These are phyloP conservation scores for Nomada ferruginata DNA, from an alignment of 2,888 invertebrate species.

Conservation along the genomic window DNA sequence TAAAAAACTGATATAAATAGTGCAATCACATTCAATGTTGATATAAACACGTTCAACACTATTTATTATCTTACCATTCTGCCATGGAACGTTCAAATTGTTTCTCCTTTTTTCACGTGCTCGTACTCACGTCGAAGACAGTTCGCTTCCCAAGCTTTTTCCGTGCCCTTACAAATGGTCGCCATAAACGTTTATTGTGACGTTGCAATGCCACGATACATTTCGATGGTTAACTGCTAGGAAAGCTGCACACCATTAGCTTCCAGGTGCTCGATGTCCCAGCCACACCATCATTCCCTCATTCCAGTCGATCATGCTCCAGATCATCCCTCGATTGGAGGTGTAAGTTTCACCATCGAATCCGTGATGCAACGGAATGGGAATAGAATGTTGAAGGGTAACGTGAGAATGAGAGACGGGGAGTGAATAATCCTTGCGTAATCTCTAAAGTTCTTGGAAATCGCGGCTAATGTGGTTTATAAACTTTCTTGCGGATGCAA, in stretches of 20 bases:
- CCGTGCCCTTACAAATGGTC: slow-evolving; percentile 73
- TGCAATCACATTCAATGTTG: too few species aligned
- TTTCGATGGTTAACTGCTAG: slow-evolving; percentile 44
- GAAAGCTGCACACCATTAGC: slow-evolving; percentile 76
- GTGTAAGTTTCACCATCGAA: slow-evolving; percentile 64
- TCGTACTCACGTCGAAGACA: slow-evolving; percentile 43
- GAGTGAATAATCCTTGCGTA: slow-evolving; percentile 70
- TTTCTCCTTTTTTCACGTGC: slow-evolving; percentile 9
- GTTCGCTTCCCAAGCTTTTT: slow-evolving; percentile 62
- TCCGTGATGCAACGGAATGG: slow-evolving; percentile 10
- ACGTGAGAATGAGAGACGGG: slow-evolving; percentile 18
- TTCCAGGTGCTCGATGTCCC: slow-evolving; percentile 81
- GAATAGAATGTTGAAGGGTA: slow-evolving; percentile 15
- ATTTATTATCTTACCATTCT: slow-evolving; percentile 30
- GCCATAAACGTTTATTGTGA: slow-evolving; percentile 68
- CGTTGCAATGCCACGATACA: slow-evolving; percentile 68
- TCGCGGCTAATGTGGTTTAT: slow-evolving; percentile 61
- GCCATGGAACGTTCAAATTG: background rate
- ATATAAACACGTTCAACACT: slow-evolving; percentile 3
- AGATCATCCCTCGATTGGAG: slow-evolving; percentile 73
- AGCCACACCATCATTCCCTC: slow-evolving; percentile 69
- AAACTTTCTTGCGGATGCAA: slow-evolving; percentile 41
- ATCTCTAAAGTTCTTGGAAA: slow-evolving; percentile 63
- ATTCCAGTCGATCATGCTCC: slow-evolving; percentile 73
- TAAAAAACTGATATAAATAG: background rate